Conservation (phyloP, 2,888 invertebrate genomes). For the Amiota minor region DNA sequence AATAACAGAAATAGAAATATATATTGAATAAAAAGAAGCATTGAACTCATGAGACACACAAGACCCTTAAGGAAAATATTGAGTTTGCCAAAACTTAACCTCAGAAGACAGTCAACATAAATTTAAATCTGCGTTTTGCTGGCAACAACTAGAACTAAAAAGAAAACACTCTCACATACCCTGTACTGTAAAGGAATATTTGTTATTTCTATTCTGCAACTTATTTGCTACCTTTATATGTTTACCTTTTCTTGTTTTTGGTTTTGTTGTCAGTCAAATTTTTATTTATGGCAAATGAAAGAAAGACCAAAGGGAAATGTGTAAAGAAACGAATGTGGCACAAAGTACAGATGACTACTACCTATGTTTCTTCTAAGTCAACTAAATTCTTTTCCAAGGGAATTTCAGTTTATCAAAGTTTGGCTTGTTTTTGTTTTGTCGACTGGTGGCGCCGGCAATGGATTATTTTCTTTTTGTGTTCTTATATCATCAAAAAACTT, state of each 20-base stretch:
- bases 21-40: not conserved
- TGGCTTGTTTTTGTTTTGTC: not conserved
- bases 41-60: not conserved
- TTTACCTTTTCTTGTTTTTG: not conserved
- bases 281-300: constrained; percentile 59
- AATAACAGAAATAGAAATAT: not conserved
- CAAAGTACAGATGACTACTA: no score
- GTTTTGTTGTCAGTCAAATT: constrained; percentile 56
- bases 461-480: not conserved
- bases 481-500: no score
- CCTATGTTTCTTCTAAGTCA: no score
- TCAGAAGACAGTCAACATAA: constrained; percentile 63
- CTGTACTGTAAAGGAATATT: not conserved
- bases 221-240: not conserved
- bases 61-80: constrained; percentile 49
- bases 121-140: constrained; percentile 62
- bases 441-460: not conserved
- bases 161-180: constrained; percentile 34
- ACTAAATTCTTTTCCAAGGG: no score
- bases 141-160: constrained; percentile 39
- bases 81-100: constrained; percentile 67
- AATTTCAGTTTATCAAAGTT: no score
- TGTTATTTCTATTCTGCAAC: not conserved
- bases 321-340: no score
- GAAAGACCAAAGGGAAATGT: not conserved